A percentile compares a stretch with the other conserved stretches of the same genome.
phyloP scores from a whole-genome alignment of 2,797 vertebrate species.

The Micropoecilia bifurca region DNA sequence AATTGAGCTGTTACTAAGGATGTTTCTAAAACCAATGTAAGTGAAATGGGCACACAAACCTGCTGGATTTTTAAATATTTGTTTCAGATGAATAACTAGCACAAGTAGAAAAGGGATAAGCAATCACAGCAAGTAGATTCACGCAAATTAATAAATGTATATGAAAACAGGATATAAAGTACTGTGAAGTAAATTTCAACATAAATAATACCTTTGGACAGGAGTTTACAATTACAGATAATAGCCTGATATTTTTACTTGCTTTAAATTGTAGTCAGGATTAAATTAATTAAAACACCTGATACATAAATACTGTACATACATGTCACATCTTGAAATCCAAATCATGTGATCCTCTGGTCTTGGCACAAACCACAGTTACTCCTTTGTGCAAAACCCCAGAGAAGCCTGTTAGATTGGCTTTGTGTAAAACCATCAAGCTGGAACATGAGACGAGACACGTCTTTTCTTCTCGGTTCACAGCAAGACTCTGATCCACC shows the following conservation, averaged over 20 bases:
- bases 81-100: not conserved
- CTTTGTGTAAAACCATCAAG: slow-evolving; percentile 67
- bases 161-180: too few relatives aligned
- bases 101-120: too few relatives aligned
- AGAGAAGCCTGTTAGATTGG: slow-evolving; percentile 69
- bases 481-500: slow-evolving; percentile 51
- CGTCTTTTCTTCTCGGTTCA: slow-evolving; percentile 58
- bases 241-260: not conserved
- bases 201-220: too few relatives aligned
- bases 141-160: too few relatives aligned
- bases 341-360: slow-evolving; percentile 24
- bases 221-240: too few relatives aligned
- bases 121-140: too few relatives aligned
- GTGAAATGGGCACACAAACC: not conserved
- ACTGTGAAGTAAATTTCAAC: too few relatives aligned
- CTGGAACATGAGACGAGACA: slow-evolving; percentile 64
- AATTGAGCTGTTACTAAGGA: not conserved
- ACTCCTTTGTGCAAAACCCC: slow-evolving; percentile 43
- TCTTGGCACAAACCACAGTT: slow-evolving; percentile 61
- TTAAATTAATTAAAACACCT: not conserved
- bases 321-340: slow-evolving; percentile 1
- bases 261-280: not conserved
- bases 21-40: not conserved
- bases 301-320: slow-evolving; percentile 2
- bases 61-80: not conserved